A percentile compares a stretch with the other conserved stretches of the same genome.
Evolutionary conservation across 2,888 invertebrate genomes (phyloP).

Genomic region (Ceramica pisi): DNA sequence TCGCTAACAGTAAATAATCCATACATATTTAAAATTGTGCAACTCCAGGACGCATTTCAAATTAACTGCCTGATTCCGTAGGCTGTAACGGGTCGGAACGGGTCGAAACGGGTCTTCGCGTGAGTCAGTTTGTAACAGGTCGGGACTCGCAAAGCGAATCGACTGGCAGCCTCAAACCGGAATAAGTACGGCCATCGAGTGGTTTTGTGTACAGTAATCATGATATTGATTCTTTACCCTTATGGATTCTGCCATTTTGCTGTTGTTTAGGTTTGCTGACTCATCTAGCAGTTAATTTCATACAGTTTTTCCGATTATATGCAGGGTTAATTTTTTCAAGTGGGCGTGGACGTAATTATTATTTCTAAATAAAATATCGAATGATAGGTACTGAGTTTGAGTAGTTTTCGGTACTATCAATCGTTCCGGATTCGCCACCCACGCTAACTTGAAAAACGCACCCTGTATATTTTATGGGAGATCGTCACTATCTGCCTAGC

Average conservation of each 20-base stretch:
- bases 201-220: slow-evolving; percentile 36
- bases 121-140: slow-evolving; percentile 57
- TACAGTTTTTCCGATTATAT: too few species aligned
- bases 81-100: slow-evolving; percentile 32
- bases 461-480: too few species aligned
- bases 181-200: slow-evolving; percentile 36
- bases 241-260: not conserved
- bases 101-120: slow-evolving; percentile 38
- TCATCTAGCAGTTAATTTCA: not conserved
- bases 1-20: slow-evolving; percentile 18
- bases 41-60: slow-evolving; percentile 38
- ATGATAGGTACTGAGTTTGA: too few species aligned
- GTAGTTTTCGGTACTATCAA: too few species aligned
- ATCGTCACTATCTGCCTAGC: not conserved
- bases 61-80: slow-evolving; percentile 39
- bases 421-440: too few species aligned
- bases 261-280: not conserved
- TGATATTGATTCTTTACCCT: slow-evolving; percentile 13
- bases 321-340: too few species aligned
- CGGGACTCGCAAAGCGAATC: slow-evolving; percentile 54
- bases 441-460: too few species aligned
- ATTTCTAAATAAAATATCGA: too few species aligned
- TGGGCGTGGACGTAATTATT: too few species aligned
- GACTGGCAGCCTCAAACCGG: slow-evolving; percentile 55
- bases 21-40: slow-evolving; percentile 14